A percentile compares a stretch with the other conserved stretches of the same genome.
Conservation (phyloP, 2,113 vertebrate species). For the Cepphus grylle region DNA sequence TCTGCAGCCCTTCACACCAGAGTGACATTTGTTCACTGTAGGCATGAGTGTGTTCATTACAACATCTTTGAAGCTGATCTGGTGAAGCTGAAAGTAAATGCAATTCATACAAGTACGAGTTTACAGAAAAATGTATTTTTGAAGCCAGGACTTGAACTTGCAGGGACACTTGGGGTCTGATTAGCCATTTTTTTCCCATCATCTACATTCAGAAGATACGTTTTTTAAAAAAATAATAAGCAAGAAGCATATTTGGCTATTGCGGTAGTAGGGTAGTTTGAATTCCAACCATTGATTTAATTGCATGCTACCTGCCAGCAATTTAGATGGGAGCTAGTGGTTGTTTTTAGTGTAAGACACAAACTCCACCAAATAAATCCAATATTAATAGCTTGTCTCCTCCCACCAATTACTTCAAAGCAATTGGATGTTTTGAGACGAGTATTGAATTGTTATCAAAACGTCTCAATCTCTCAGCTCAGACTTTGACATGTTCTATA, state of each 20-base stretch:
- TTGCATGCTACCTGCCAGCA: neutral
- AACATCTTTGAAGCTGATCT: neutral
- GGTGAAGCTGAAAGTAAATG: neutral
- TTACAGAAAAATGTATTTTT: neutral
- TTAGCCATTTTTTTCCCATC: neutral
- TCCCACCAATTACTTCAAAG: slow-evolving; percentile 44
- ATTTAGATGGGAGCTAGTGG: neutral
- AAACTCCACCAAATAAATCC: neutral
- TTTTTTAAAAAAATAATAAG: neutral
- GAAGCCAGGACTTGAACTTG: neutral
- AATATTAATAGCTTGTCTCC: slow-evolving; percentile 41
- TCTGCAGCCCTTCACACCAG: neutral
- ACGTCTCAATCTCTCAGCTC: slow-evolving; percentile 42
- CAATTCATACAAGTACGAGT: neutral
- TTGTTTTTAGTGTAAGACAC: neutral
- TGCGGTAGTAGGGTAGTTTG: neutral
- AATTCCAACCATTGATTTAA: neutral
- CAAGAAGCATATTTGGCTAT: neutral
- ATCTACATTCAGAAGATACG: neutral
- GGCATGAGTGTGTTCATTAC: neutral
- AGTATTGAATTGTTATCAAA: slow-evolving; percentile 63
- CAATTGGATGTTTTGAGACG: slow-evolving; percentile 34
- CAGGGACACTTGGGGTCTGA: neutral
- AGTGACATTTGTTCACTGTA: neutral
- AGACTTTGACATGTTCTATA: slow-evolving; percentile 37